Conservation (phyloP, 2,797 vertebrate genomes). For the Merluccius polli region DNA sequence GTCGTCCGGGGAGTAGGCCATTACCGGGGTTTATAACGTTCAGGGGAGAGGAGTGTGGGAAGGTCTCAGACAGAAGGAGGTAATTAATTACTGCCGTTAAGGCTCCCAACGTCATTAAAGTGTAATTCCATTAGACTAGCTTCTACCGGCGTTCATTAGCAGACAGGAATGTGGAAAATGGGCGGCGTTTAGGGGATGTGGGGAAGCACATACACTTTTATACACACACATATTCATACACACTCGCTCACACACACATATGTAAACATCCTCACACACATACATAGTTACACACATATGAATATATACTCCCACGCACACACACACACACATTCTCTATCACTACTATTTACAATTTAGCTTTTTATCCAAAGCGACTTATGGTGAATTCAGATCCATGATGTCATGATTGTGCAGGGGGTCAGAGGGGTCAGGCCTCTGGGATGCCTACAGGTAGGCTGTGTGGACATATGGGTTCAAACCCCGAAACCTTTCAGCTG, state of each 20-base stretch:
- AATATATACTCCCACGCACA: too few relatives aligned
- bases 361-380: too few relatives aligned
- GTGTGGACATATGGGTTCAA: background rate
- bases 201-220: background rate
- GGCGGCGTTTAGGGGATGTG: conserved; percentile 25
- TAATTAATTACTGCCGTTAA: conserved; percentile 61
- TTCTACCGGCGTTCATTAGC: conserved; percentile 56
- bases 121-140: conserved; percentile 58
- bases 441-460: too few relatives aligned
- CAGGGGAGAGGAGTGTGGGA: conserved; percentile 29
- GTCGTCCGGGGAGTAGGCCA: conserved; percentile 14
- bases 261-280: background rate
- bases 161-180: conserved; percentile 40
- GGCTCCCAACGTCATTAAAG: conserved; percentile 63
- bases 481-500: background rate
- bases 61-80: conserved; percentile 43
- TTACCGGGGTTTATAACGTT: conserved; percentile 35
- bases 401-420: too few relatives aligned
- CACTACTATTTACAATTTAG: background rate
- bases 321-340: background rate
- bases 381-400: background rate
- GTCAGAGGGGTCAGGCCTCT: too few relatives aligned
- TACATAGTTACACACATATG: background rate
- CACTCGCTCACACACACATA: background rate
- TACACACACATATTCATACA: too few relatives aligned